phyloP scores from a whole-genome alignment of 2,113 vertebrate species.

The Ciconia boyciana region DNA sequence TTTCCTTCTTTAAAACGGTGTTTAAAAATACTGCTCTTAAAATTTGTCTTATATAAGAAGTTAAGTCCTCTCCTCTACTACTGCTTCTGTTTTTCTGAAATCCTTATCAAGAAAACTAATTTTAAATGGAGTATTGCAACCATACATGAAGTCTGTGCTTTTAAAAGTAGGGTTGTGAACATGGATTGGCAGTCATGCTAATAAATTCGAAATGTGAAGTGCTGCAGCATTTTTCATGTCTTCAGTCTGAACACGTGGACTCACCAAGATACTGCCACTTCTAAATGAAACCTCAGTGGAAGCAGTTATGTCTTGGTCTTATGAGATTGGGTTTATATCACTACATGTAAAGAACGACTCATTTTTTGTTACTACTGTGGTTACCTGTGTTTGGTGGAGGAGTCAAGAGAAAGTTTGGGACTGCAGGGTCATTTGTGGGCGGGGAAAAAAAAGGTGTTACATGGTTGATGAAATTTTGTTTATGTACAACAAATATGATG shows the following conservation, averaged over 20 bases:
- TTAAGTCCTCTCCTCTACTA: not conserved
- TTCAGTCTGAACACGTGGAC: not conserved
- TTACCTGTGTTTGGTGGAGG: not conserved
- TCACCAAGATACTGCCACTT: not conserved
- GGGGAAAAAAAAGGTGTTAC: not conserved
- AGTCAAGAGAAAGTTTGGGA: not conserved
- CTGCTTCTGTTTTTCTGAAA: slow-evolving; percentile 11
- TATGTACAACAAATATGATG: not conserved
- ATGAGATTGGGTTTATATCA: not conserved
- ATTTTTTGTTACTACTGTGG: not conserved
- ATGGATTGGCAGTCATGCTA: slow-evolving; percentile 9
- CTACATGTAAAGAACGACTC: not conserved
- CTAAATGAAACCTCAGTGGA: not conserved
- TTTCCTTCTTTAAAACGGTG: not conserved
- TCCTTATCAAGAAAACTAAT: not conserved
- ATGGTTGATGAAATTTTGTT: not conserved
- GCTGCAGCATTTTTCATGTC: slow-evolving; percentile 16
- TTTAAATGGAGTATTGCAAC: not conserved
- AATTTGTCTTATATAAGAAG: slow-evolving; percentile 2
- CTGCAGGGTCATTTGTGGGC: not conserved
- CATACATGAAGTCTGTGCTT: not conserved
- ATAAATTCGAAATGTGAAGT: not conserved
- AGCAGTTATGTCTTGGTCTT: not conserved
- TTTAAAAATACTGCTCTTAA: slow-evolving; percentile 36
- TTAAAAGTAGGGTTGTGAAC: slow-evolving; percentile 13